phyloP scores from a whole-genome alignment of 2,797 vertebrate genomes.

The Uromys caudimaculatus region DNA sequence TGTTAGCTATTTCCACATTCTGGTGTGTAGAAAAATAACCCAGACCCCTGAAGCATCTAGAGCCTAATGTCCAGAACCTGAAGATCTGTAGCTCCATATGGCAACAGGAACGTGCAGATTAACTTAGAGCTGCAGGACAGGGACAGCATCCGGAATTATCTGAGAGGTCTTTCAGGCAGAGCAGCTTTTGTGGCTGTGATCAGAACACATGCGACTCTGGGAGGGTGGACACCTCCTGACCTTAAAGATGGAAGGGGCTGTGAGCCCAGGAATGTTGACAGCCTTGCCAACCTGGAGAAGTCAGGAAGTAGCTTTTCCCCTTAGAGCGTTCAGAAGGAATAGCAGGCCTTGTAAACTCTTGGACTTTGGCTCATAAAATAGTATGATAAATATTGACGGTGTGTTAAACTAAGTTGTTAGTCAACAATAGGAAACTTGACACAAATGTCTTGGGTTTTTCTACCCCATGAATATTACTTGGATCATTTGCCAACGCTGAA shows the following conservation, averaged over 20 bases:
- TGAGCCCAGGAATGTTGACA: background rate
- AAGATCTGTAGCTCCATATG: background rate
- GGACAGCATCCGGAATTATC: background rate
- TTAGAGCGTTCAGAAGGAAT: background rate
- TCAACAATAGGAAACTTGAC: background rate
- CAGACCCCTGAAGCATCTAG: background rate
- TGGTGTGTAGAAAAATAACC: background rate
- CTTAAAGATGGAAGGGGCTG: background rate
- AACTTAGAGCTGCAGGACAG: background rate
- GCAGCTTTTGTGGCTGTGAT: background rate
- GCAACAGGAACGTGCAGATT: background rate
- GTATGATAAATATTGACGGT: background rate
- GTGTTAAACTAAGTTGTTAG: background rate
- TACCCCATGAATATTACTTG: background rate
- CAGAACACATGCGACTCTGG: background rate
- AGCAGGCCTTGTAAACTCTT: background rate
- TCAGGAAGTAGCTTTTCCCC: background rate
- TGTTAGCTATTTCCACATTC: background rate
- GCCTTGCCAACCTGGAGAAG: background rate
- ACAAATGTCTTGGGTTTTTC: background rate
- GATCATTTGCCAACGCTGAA: conserved; percentile 32
- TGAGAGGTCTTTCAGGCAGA: background rate
- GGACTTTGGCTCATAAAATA: background rate
- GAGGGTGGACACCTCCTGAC: background rate
- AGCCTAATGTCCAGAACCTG: background rate